A percentile compares a stretch with the other conserved stretches of the same genome.
Conservation (phyloP, 2,888 invertebrate genomes). For the Shargacucullia verbasci region DNA sequence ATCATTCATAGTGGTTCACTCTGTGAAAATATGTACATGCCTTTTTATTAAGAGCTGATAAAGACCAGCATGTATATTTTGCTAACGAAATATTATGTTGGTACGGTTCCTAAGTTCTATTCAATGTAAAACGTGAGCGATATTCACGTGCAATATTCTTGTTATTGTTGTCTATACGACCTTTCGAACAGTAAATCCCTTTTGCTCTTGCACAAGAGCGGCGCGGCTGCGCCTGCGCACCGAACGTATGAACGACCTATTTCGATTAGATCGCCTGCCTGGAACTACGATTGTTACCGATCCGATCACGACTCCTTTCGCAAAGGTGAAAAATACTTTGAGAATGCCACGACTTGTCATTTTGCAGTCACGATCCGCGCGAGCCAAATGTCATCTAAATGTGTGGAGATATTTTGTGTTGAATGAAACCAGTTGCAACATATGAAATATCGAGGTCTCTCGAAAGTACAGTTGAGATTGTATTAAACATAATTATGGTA, state of each 20-base stretch:
- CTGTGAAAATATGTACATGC: too few species aligned
- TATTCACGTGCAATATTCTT: constrained; percentile 50
- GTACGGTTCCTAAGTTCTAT: constrained; percentile 31
- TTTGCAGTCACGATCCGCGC: constrained; percentile 81
- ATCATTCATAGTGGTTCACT: too few species aligned
- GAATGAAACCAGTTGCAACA: constrained; percentile 57
- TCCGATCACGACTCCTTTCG: constrained; percentile 87
- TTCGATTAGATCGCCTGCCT: constrained; percentile 78
- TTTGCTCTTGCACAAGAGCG: constrained; percentile 67
- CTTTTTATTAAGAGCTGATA: too few species aligned
- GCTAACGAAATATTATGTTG: constrained; percentile 39
- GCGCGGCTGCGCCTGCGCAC: constrained; percentile 60
- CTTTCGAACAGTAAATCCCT: constrained; percentile 56
- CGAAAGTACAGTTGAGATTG: constrained; percentile 35
- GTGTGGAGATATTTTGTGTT: constrained; percentile 59
- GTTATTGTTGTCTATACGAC: constrained; percentile 55
- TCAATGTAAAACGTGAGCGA: constrained; percentile 55
- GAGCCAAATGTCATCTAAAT: constrained; percentile 80
- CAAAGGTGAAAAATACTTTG: constrained; percentile 87
- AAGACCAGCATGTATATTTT: too few species aligned
- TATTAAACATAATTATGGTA: constrained; percentile 40
- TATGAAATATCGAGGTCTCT: constrained; percentile 54
- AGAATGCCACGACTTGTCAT: constrained; percentile 88
- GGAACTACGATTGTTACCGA: constrained; percentile 80
- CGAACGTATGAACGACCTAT: constrained; percentile 69